Evolutionary conservation across 1,140 invertebrate genomes (phyloP).

Genomic region (Ctenoplectra terminalis): DNA sequence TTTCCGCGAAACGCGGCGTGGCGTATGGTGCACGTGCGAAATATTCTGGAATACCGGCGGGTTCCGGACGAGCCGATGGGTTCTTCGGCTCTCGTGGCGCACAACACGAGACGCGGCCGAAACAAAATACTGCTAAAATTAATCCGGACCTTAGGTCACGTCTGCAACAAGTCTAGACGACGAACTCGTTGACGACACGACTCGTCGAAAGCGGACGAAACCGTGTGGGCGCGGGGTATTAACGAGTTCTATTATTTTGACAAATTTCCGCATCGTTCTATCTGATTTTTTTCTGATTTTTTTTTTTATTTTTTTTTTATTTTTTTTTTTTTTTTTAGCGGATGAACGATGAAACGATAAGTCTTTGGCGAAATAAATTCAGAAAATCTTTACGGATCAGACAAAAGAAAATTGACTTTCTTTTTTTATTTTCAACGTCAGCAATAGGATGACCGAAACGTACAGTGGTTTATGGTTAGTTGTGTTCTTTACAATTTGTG

Average conservation of each 20-base stretch:
- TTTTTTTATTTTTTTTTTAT: too few species aligned
- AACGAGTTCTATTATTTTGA: background rate
- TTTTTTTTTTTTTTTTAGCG: too few species aligned
- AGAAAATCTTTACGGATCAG: too few species aligned
- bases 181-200: slow-evolving; percentile 56
- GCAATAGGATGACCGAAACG: too few species aligned
- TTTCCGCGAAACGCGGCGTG: slow-evolving; percentile 48
- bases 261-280: too few species aligned
- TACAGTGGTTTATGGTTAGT: too few species aligned
- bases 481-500: too few species aligned
- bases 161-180: slow-evolving; percentile 78
- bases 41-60: slow-evolving; percentile 63
- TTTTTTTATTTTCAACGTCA: too few species aligned
- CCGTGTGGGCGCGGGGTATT: slow-evolving; percentile 50
- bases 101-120: slow-evolving; percentile 68
- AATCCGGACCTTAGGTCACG: slow-evolving; percentile 76
- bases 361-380: too few species aligned
- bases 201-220: slow-evolving; percentile 51
- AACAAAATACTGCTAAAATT: slow-evolving; percentile 80
- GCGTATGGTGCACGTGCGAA: slow-evolving; percentile 53
- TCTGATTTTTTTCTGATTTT: too few species aligned
- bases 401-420: too few species aligned
- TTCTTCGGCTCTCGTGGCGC: slow-evolving; percentile 20
- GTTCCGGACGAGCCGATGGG: slow-evolving; percentile 43
- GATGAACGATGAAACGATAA: too few species aligned